phyloP scores from a whole-genome alignment of 2,113 vertebrate species.

The Lanius collurio region DNA sequence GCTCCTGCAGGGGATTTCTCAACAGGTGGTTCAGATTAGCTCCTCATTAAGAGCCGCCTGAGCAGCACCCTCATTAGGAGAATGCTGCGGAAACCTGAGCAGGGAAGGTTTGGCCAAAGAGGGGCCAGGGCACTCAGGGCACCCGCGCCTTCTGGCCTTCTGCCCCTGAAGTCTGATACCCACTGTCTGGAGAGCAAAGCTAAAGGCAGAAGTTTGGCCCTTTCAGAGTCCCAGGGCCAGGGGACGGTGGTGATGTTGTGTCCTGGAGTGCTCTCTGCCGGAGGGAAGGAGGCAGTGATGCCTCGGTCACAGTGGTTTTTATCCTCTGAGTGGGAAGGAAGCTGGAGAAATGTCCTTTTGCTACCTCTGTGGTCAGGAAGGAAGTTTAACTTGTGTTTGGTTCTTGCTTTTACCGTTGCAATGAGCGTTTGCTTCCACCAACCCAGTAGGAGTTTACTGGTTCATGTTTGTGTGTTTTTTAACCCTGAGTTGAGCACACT shows the following conservation, averaged over 20 bases:
- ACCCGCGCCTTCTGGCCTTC: not conserved
- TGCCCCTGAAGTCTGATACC: conserved; percentile 7
- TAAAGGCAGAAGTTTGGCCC: not conserved
- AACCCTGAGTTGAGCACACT: not conserved
- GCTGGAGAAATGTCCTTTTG: not conserved
- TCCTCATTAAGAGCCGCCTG: conserved; percentile 52
- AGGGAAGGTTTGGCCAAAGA: not conserved
- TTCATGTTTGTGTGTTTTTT: not conserved
- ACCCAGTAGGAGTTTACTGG: not conserved
- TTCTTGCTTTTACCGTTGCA: not conserved
- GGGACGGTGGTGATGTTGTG: not conserved
- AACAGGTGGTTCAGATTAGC: conserved; percentile 67
- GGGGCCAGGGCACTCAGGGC: not conserved
- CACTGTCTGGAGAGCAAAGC: not conserved
- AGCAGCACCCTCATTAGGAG: conserved; percentile 64
- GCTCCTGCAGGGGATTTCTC: conserved; percentile 39
- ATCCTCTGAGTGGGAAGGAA: not conserved
- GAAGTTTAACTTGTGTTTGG: not conserved
- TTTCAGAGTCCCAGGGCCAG: not conserved
- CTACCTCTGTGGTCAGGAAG: not conserved
- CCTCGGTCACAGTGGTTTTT: fast-evolving
- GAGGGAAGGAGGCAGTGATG: conserved; percentile 7
- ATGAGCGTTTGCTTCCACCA: not conserved
- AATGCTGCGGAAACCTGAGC: not conserved
- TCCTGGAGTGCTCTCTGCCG: conserved; percentile 64